Evolutionary conservation across 2,888 invertebrate genomes (phyloP).

Genomic region (Camponotus fellah): DNA sequence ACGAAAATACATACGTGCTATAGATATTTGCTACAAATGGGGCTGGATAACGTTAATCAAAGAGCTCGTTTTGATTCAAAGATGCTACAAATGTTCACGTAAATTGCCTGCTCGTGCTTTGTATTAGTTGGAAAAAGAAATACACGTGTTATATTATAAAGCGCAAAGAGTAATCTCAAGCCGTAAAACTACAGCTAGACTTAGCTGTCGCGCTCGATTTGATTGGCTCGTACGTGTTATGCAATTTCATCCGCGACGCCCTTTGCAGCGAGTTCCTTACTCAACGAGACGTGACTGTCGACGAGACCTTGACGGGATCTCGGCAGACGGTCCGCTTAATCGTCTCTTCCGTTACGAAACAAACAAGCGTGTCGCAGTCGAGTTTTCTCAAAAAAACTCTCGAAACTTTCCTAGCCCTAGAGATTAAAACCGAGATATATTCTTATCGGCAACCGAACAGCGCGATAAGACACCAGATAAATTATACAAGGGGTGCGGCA

Average conservation of each 20-base stretch:
- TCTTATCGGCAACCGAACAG: slow-evolving; percentile 9
- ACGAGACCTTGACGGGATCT: slow-evolving; percentile 60
- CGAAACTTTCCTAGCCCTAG: background rate
- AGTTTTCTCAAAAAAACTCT: background rate
- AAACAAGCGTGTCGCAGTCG: background rate
- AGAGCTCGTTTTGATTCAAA: background rate
- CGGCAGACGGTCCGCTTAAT: slow-evolving; percentile 48
- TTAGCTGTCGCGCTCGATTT: slow-evolving; percentile 31
- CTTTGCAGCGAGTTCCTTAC: slow-evolving; percentile 63
- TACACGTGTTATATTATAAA: background rate
- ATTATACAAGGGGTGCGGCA: no score
- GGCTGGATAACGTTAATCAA: background rate
- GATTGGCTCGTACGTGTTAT: slow-evolving; percentile 60
- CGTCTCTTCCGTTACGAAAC: background rate
- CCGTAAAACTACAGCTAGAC: background rate
- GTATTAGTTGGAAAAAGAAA: background rate
- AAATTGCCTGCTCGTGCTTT: background rate
- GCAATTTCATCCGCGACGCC: slow-evolving; percentile 61
- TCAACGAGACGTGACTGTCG: slow-evolving; percentile 57
- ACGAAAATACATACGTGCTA: background rate
- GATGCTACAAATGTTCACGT: background rate
- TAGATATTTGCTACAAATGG: background rate
- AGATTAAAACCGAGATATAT: slow-evolving; percentile 3
- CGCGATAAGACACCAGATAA: slow-evolving; percentile 18
- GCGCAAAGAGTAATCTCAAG: background rate